Conservation (phyloP, 2,888 invertebrate species). For the Elegia similella region DNA sequence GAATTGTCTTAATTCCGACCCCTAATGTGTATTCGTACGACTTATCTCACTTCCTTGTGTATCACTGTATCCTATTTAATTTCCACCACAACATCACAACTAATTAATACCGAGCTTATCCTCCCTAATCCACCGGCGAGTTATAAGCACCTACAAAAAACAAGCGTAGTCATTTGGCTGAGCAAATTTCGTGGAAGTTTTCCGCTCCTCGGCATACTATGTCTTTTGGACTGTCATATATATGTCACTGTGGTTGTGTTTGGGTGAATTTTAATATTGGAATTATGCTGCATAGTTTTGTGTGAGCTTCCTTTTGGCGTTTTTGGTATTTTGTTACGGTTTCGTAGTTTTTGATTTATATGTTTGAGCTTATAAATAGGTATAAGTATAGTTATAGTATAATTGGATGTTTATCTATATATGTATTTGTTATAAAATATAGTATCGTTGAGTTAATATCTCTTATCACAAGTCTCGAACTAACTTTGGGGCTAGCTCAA, state of each 20-base stretch:
- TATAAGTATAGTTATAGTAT: too few relatives aligned
- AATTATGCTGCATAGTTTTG: conserved; percentile 35
- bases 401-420: too few relatives aligned
- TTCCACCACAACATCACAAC: background rate
- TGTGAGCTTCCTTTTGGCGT: background rate
- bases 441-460: too few relatives aligned
- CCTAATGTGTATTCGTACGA: too few relatives aligned
- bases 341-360: background rate
- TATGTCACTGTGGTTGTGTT: conserved; percentile 47
- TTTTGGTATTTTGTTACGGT: background rate
- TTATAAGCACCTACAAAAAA: conserved; percentile 78
- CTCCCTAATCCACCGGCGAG: conserved; percentile 40
- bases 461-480: too few relatives aligned
- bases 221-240: conserved; percentile 48
- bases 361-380: too few relatives aligned
- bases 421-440: too few relatives aligned
- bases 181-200: conserved; percentile 80
- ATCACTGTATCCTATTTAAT: background rate
- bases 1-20: too few relatives aligned
- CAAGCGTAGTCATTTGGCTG: conserved; percentile 79
- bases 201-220: conserved; percentile 64
- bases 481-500: too few relatives aligned
- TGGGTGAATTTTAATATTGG: conserved; percentile 37
- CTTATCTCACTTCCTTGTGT: background rate
- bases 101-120: conserved; percentile 51